Conservation (phyloP, 2,797 vertebrate genomes). For the Psittacula echo region DNA sequence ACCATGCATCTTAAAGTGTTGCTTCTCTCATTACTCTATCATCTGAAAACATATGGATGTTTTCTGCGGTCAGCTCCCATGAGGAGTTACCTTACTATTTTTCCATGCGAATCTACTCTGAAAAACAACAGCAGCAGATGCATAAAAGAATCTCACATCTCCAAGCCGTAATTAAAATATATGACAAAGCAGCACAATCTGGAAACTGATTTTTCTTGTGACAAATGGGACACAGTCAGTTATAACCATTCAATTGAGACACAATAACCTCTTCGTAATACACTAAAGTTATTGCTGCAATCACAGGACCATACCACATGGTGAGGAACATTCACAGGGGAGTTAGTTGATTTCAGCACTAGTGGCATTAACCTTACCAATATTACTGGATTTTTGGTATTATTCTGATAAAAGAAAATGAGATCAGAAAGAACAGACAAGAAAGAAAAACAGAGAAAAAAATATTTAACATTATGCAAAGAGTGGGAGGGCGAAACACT, state of each 20-base stretch:
- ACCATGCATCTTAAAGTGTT: rapidly evolving
- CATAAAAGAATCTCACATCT: not conserved
- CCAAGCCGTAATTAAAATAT: rapidly evolving
- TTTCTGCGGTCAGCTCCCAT: not conserved
- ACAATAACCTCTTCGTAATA: not conserved
- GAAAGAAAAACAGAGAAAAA: not conserved
- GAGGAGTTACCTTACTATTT: not conserved
- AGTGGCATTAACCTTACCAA: not conserved
- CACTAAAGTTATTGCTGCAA: not conserved
- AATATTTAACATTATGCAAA: not conserved
- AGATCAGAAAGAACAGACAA: not conserved
- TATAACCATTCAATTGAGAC: not conserved
- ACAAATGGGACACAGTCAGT: not conserved
- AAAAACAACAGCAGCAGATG: not conserved
- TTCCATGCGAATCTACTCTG: not conserved
- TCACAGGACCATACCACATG: rapidly evolving
- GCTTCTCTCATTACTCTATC: not conserved
- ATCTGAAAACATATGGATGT: not conserved
- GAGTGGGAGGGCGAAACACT: rapidly evolving
- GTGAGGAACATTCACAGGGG: not conserved
- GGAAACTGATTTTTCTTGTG: not conserved
- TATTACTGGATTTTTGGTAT: not conserved
- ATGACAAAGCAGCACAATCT: not conserved
- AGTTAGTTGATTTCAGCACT: not conserved
- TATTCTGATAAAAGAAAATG: not conserved